These are phyloP conservation scores for Argyrosomus japonicus DNA, from an alignment of 2,113 vertebrate species.

Conservation along the genomic window DNA sequence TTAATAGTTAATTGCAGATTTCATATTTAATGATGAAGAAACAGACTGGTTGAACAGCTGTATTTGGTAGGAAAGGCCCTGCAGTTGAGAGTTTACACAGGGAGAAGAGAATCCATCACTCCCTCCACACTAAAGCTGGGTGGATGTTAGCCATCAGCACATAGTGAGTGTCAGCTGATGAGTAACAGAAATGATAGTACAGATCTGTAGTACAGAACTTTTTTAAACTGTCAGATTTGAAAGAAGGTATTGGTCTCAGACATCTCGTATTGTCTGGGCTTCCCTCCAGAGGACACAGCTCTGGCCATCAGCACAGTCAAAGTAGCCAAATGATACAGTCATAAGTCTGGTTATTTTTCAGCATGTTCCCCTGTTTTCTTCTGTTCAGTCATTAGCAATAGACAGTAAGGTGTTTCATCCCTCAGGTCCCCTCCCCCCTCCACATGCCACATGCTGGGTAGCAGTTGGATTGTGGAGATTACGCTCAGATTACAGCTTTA, in stretches of 20 bases:
- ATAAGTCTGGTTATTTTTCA: not conserved
- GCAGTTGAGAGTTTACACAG: not conserved
- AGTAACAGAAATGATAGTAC: too few species aligned
- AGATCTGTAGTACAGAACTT: too few species aligned
- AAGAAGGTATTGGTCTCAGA: not conserved
- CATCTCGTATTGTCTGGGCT: not conserved
- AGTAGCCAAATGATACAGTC: not conserved
- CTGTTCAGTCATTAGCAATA: not conserved
- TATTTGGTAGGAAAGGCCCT: not conserved
- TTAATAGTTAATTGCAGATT: not conserved
- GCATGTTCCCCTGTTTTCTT: too few species aligned
- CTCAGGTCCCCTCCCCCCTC: not conserved
- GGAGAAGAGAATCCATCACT: not conserved
- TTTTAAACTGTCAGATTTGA: not conserved
- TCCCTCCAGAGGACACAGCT: not conserved
- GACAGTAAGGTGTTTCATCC: constrained; percentile 7
- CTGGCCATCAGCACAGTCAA: too few species aligned
- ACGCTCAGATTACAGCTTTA: constrained; percentile 73
- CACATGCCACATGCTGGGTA: not conserved
- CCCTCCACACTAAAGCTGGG: not conserved
- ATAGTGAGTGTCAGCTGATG: not conserved
- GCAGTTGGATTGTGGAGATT: constrained; percentile 70
- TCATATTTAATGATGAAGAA: not conserved
- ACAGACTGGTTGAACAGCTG: not conserved
- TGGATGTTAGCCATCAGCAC: not conserved